phyloP scores from a whole-genome alignment of 2,888 invertebrate genomes.

The Diloba caeruleocephala region DNA sequence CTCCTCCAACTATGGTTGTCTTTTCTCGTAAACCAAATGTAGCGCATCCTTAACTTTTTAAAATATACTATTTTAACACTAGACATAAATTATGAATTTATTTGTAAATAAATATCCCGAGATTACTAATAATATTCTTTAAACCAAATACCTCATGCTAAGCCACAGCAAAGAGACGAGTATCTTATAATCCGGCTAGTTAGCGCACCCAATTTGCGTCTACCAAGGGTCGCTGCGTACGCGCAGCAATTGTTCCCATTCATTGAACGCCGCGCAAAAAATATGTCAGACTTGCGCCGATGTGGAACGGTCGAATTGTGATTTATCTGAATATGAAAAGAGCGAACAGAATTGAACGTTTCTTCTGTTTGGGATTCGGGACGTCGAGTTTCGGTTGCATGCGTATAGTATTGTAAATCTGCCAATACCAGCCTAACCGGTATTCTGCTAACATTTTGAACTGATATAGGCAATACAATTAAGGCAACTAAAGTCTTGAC shows the following conservation, averaged over 20 bases:
- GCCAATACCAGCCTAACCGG: not conserved
- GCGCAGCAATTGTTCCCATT: conserved; percentile 51
- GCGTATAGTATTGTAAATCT: conserved; percentile 9
- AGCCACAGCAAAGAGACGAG: conserved; percentile 46
- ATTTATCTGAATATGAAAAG: conserved; percentile 71
- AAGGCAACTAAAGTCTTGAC: no score
- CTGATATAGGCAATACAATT: no score
- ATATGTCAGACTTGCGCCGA: conserved; percentile 53
- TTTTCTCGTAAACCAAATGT: no score
- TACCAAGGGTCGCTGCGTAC: conserved; percentile 72
- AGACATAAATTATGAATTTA: no score
- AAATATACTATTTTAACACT: no score
- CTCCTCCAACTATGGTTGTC: no score
- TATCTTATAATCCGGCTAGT: conserved; percentile 64
- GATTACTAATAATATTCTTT: not conserved
- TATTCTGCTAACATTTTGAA: no score
- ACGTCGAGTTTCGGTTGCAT: conserved; percentile 24
- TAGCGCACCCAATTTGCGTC: conserved; percentile 66
- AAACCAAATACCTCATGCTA: conserved; percentile 46
- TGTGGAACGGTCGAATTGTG: conserved; percentile 46
- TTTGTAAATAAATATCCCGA: no score
- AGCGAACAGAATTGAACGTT: conserved; percentile 67
- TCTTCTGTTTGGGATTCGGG: conserved; percentile 14
- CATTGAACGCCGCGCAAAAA: conserved; percentile 41
- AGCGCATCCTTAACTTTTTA: no score